A percentile compares a stretch with the other conserved stretches of the same genome.
phyloP scores from a whole-genome alignment of 1,140 invertebrate species.

The Achroia grisella region DNA sequence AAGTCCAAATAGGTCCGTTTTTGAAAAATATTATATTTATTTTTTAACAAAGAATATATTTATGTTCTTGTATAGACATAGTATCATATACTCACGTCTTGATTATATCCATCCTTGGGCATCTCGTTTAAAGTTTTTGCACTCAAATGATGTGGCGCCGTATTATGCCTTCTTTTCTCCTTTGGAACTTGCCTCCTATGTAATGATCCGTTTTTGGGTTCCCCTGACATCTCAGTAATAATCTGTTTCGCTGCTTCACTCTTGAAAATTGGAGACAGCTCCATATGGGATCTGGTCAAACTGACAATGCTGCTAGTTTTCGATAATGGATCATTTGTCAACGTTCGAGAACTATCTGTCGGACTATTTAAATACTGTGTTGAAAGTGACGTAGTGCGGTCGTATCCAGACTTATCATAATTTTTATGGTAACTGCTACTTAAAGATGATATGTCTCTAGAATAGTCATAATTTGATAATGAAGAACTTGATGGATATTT shows the following conservation, averaged over 20 bases:
- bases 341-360: conserved; percentile 57
- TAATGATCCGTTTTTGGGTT: conserved; percentile 64
- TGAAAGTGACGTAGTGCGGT: conserved; percentile 47
- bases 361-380: conserved; percentile 61
- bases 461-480: conserved; percentile 60
- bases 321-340: conserved; percentile 61
- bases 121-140: conserved; percentile 75
- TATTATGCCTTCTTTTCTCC: conserved; percentile 90
- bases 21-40: too few species aligned
- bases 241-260: conserved; percentile 89
- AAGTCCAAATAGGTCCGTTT: too few species aligned
- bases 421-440: conserved; percentile 60
- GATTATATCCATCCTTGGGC: conserved; percentile 72
- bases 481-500: conserved; percentile 66
- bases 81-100: conserved; percentile 66
- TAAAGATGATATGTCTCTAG: conserved; percentile 48
- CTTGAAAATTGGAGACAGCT: conserved; percentile 82
- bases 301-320: conserved; percentile 61
- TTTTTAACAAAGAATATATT: too few species aligned
- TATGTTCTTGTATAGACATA: too few species aligned
- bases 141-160: conserved; percentile 83
- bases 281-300: conserved; percentile 55
- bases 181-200: conserved; percentile 81
- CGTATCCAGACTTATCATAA: conserved; percentile 50
- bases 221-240: conserved; percentile 85